Evolutionary conservation across 92 coral and sea anemone species (phyloP).

Genomic region (Palythoa grandiflora): DNA sequence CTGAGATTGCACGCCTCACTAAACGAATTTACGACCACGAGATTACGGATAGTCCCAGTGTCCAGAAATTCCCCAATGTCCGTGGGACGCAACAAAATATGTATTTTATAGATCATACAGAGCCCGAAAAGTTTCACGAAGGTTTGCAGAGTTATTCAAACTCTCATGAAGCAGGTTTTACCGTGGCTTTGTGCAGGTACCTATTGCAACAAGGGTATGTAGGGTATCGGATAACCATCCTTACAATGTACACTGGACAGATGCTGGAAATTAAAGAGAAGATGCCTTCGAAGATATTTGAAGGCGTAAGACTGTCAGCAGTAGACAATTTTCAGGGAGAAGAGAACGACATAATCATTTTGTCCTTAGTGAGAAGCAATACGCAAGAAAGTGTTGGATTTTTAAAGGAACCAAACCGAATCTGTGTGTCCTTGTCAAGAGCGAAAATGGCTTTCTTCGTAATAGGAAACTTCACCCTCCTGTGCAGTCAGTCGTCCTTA

Average conservation of each 20-base stretch:
- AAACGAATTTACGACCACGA: constrained; percentile 53
- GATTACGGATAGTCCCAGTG: constrained; percentile 32
- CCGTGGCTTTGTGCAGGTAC: constrained; percentile 44
- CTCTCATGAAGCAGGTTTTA: constrained; percentile 46
- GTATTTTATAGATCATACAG: constrained; percentile 27
- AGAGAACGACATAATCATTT: constrained; percentile 50
- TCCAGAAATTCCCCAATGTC: neutral
- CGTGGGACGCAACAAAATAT: constrained; percentile 24
- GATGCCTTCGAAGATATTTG: constrained; percentile 32
- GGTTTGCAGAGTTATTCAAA: constrained; percentile 43
- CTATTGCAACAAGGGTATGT: constrained; percentile 41
- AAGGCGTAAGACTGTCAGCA: constrained; percentile 54
- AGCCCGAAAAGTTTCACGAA: constrained; percentile 17
- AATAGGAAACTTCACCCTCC: constrained; percentile 74
- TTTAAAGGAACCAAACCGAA: constrained; percentile 75
- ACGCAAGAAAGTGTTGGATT: constrained; percentile 67
- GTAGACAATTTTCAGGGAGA: constrained; percentile 77
- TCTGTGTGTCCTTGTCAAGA: constrained; percentile 85
- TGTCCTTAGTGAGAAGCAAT: constrained; percentile 62
- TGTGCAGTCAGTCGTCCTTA: constrained; percentile 55
- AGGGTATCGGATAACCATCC: constrained; percentile 44
- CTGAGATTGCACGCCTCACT: constrained; percentile 44
- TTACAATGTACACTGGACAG: constrained; percentile 54
- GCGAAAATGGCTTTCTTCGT: constrained; percentile 77
- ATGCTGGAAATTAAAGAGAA: constrained; percentile 16